phyloP scores from a whole-genome alignment of 2,797 vertebrate genomes.

The Chromis chromis region DNA sequence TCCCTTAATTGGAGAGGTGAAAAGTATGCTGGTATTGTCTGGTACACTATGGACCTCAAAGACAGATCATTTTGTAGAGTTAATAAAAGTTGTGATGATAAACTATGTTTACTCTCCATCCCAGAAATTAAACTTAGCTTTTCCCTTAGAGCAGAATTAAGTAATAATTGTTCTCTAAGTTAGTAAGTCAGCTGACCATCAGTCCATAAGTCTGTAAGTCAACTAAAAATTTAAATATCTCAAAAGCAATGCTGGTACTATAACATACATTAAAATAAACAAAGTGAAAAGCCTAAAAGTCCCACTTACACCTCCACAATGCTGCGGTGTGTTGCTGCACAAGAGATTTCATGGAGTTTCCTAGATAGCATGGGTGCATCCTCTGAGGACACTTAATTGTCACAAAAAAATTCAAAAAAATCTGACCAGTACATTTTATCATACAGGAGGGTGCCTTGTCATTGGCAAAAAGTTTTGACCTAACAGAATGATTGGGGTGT shows the following conservation, averaged over 20 bases:
- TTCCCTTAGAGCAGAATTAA: constrained; percentile 9
- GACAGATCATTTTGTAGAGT: constrained; percentile 16
- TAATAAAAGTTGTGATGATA: not conserved
- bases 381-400: not conserved
- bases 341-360: not conserved
- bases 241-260: not conserved
- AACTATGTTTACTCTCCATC: constrained; percentile 12
- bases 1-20: constrained; percentile 73
- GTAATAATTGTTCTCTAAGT: constrained; percentile 18
- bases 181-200: not conserved
- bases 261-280: constrained; percentile 25
- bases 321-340: not conserved
- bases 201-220: not conserved
- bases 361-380: not conserved
- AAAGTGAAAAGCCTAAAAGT: constrained; percentile 8
- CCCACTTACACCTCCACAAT: not conserved
- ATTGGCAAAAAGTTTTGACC: no score
- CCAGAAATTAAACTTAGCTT: not conserved
- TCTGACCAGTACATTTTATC: not conserved
- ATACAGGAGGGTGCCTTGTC: no score
- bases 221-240: constrained; percentile 16
- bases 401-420: not conserved
- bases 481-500: not conserved
- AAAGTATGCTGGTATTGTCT: constrained; percentile 56
- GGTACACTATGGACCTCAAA: constrained; percentile 25